These are phyloP conservation scores for Drosophila saltans DNA, from an alignment of 1,140 invertebrate species.

Conservation along the genomic window DNA sequence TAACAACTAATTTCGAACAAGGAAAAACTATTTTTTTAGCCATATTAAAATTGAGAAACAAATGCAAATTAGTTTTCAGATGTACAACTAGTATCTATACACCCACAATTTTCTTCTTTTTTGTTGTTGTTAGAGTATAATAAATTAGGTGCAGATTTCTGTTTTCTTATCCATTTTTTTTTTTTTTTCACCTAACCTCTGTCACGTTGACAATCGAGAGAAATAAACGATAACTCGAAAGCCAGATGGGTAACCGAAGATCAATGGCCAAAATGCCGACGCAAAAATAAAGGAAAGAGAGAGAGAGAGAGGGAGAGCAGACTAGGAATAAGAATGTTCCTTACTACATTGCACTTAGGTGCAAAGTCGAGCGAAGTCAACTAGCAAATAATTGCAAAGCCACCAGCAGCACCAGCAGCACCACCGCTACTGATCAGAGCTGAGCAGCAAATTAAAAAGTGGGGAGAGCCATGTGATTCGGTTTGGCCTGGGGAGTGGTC, in stretches of 20 bases:
- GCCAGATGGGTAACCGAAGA: constrained; percentile 8
- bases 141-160: constrained; percentile 3
- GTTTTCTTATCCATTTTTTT: not conserved
- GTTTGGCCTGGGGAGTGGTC: too few relatives aligned
- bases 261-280: constrained; percentile 21
- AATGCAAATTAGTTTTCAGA: not conserved
- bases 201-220: constrained; percentile 18
- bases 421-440: not conserved
- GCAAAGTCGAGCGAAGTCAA: constrained; percentile 4
- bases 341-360: constrained; percentile 1
- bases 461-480: not conserved
- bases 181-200: not conserved
- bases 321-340: constrained; percentile 3
- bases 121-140: not conserved
- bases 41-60: too few relatives aligned
- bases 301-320: not conserved
- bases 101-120: not conserved
- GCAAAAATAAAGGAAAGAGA: not conserved
- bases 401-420: too few relatives aligned
- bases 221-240: constrained; percentile 2
- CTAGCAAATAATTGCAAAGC: constrained; percentile 8
- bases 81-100: not conserved
- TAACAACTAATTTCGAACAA: too few relatives aligned
- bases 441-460: constrained; percentile 7
- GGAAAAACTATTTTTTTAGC: too few relatives aligned